These are phyloP conservation scores for Bos indicus DNA, from an alignment of 2,113 vertebrate genomes.

Conservation along the genomic window DNA sequence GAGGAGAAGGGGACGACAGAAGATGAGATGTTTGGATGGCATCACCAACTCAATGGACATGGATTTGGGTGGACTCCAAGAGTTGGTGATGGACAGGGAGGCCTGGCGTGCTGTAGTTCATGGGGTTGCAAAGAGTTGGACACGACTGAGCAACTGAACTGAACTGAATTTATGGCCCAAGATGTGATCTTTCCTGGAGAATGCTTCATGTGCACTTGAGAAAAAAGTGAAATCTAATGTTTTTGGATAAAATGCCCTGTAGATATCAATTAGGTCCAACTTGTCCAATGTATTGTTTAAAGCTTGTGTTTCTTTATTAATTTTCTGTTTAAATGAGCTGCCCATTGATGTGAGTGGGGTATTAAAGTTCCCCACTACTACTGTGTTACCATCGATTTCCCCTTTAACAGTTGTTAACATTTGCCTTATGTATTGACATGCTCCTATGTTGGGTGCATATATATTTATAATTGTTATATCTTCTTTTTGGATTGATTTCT, in stretches of 20 bases:
- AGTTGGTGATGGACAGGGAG: neutral
- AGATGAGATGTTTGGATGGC: neutral
- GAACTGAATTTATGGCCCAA: neutral
- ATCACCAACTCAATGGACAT: neutral
- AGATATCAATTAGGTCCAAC: neutral
- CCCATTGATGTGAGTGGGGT: neutral
- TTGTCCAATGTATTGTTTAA: neutral
- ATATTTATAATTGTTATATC: neutral
- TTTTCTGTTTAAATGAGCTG: neutral
- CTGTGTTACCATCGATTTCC: neutral
- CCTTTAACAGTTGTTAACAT: neutral
- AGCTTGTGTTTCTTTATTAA: neutral
- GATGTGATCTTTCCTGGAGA: neutral
- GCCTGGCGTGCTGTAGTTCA: neutral
- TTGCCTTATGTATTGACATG: neutral
- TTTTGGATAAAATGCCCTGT: neutral
- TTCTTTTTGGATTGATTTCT: neutral
- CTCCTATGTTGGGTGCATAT: neutral
- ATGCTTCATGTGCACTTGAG: neutral
- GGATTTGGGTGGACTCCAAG: neutral
- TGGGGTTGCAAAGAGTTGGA: neutral
- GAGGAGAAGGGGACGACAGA: neutral
- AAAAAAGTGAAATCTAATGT: neutral
- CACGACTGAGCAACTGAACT: neutral
- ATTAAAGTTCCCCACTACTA: neutral